Evolutionary conservation across 2,888 invertebrate species (phyloP).

Genomic region (Volucella inflata): DNA sequence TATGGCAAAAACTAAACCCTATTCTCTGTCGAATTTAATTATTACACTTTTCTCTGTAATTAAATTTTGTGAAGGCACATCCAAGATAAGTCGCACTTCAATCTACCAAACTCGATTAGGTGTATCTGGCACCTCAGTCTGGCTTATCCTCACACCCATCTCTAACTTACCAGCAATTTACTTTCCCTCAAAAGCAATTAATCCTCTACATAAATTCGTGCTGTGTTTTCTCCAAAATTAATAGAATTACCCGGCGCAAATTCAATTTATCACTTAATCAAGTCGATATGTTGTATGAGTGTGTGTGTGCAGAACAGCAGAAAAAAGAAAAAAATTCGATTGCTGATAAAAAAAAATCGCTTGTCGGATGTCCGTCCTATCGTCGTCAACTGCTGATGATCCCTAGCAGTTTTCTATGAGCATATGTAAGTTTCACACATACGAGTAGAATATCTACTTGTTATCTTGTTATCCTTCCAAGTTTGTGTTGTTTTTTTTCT

Average conservation of each 20-base stretch:
- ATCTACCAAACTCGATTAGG: constrained; percentile 12
- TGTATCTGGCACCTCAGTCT: neutral
- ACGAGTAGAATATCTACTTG: neutral
- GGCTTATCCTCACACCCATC: neutral
- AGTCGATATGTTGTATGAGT: constrained; percentile 7
- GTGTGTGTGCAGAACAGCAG: neutral
- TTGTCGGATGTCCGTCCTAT: neutral
- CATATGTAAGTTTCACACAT: constrained; percentile 7
- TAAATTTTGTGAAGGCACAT: no score
- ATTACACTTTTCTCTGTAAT: no score
- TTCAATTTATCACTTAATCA: constrained; percentile 45
- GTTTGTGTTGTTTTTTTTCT: no score
- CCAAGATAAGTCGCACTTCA: neutral
- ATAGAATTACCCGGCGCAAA: constrained; percentile 32
- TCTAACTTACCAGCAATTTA: constrained; percentile 29
- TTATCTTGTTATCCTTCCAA: neutral
- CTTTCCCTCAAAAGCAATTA: constrained; percentile 30
- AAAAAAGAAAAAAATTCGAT: constrained; percentile 1
- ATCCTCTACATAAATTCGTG: constrained; percentile 38
- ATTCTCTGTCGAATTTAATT: no score
- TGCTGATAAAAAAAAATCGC: neutral
- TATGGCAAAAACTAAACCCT: no score
- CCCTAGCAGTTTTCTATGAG: neutral
- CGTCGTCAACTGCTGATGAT: neutral
- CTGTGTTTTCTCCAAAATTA: constrained; percentile 25